phyloP scores from a whole-genome alignment of 1,140 invertebrate genomes.

The Leptoteleia sp. region DNA sequence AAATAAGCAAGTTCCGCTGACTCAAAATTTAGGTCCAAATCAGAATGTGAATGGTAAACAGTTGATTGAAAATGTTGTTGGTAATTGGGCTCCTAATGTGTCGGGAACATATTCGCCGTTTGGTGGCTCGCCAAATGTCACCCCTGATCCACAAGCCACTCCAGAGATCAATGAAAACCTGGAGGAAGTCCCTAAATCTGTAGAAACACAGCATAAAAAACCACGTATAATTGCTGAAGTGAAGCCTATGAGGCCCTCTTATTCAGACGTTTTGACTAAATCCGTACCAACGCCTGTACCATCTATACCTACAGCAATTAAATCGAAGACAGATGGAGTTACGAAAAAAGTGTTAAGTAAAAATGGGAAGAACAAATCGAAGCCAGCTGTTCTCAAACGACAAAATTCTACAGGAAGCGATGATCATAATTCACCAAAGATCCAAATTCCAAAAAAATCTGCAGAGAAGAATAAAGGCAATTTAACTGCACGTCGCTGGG shows the following conservation, averaged over 20 bases:
- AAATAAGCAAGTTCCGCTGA: slow-evolving; percentile 70
- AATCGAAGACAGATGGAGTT: slow-evolving; percentile 73
- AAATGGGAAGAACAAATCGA: slow-evolving; percentile 74
- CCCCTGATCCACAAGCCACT: slow-evolving; percentile 69
- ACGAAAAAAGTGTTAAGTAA: slow-evolving; percentile 73
- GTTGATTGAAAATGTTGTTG: slow-evolving; percentile 88
- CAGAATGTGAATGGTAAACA: slow-evolving; percentile 77
- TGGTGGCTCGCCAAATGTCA: slow-evolving; percentile 81
- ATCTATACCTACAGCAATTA: slow-evolving; percentile 69
- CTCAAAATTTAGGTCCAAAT: slow-evolving; percentile 29
- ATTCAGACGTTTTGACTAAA: slow-evolving; percentile 91
- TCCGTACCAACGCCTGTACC: slow-evolving; percentile 80
- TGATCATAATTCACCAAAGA: slow-evolving; percentile 80
- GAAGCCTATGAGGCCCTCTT: slow-evolving; percentile 90
- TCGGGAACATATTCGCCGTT: slow-evolving; percentile 91
- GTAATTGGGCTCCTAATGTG: slow-evolving; percentile 91
- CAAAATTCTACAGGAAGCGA: slow-evolving; percentile 82
- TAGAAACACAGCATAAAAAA: slow-evolving; percentile 81
- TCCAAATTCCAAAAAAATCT: slow-evolving; percentile 72
- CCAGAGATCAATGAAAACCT: slow-evolving; percentile 56
- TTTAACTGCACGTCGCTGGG: slow-evolving; percentile 75
- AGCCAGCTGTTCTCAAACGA: slow-evolving; percentile 76
- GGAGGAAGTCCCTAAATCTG: slow-evolving; percentile 68
- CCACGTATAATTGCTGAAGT: slow-evolving; percentile 90
- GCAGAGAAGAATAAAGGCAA: slow-evolving; percentile 75